Conservation (phyloP, 2,113 vertebrate genomes). For the Dendropsophus ebraccatus region DNA sequence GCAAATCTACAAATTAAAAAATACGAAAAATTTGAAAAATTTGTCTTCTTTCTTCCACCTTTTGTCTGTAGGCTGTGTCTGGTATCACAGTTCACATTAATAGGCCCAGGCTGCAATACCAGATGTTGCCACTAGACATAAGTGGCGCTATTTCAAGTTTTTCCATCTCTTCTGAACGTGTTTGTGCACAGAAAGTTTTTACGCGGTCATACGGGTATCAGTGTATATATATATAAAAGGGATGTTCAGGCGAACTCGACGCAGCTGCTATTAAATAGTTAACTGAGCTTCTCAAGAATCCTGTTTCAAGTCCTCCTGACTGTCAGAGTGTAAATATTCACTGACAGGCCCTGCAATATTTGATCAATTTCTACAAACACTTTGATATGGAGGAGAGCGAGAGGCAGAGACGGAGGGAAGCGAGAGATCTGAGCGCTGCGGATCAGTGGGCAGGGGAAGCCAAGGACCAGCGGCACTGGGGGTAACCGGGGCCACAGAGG, state of each 20-base stretch:
- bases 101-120: too few relatives aligned
- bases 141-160: too few relatives aligned
- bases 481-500: too few relatives aligned
- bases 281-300: slow-evolving; percentile 5
- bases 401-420: neutral
- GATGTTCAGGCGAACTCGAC: neutral
- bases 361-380: slow-evolving; percentile 48
- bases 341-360: slow-evolving; percentile 46
- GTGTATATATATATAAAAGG: too few relatives aligned
- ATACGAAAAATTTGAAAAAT: too few relatives aligned
- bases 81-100: neutral
- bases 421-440: slow-evolving; percentile 23
- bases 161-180: too few relatives aligned
- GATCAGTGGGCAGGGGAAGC: slow-evolving; percentile 11
- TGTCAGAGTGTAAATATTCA: slow-evolving; percentile 30
- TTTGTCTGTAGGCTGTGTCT: neutral
- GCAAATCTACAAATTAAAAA: too few relatives aligned
- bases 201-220: too few relatives aligned
- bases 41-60: too few relatives aligned
- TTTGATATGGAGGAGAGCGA: slow-evolving; percentile 28
- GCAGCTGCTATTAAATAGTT: slow-evolving; percentile 8
- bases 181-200: too few relatives aligned
- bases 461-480: slow-evolving; percentile 9
- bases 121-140: too few relatives aligned
- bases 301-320: slow-evolving; percentile 23